Percentiles rank a stretch among this genome's conserved stretches.
Conservation (phyloP, 2,888 invertebrate genomes). For the Drosophila rubida region DNA sequence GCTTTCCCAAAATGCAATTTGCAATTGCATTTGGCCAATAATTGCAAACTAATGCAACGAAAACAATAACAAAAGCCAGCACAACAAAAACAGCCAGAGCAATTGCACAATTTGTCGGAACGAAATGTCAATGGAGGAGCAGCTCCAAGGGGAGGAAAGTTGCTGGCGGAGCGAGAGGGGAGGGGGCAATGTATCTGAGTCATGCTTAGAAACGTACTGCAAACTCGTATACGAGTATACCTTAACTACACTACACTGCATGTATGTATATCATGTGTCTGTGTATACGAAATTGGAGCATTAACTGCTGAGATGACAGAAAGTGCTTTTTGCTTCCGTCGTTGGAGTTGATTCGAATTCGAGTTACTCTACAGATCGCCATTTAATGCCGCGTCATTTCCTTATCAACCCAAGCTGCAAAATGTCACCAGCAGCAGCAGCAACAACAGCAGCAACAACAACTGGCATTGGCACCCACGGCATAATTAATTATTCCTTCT, state of each 20-base stretch:
- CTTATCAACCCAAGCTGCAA: slow-evolving; percentile 66
- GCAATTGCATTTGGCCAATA: slow-evolving; percentile 75
- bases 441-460: slow-evolving; percentile 46
- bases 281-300: slow-evolving; percentile 48
- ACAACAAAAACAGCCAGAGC: slow-evolving; percentile 35
- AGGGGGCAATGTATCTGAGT: slow-evolving; percentile 22
- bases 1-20: slow-evolving; percentile 73
- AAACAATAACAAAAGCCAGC: slow-evolving; percentile 47
- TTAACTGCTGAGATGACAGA: slow-evolving; percentile 52
- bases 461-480: slow-evolving; percentile 41
- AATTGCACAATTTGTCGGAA: slow-evolving; percentile 72
- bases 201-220: slow-evolving; percentile 33
- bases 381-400: slow-evolving; percentile 69
- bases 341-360: slow-evolving; percentile 2
- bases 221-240: background rate
- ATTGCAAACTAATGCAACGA: slow-evolving; percentile 70
- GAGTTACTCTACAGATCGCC: slow-evolving; percentile 16
- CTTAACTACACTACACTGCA: background rate
- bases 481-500: slow-evolving; percentile 70
- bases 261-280: slow-evolving; percentile 30
- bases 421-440: slow-evolving; percentile 58
- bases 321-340: slow-evolving; percentile 45
- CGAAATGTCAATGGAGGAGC: slow-evolving; percentile 34
- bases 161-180: background rate
- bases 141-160: background rate